Conservation (phyloP, 2,888 invertebrate genomes). For the Orthosia incerta region DNA sequence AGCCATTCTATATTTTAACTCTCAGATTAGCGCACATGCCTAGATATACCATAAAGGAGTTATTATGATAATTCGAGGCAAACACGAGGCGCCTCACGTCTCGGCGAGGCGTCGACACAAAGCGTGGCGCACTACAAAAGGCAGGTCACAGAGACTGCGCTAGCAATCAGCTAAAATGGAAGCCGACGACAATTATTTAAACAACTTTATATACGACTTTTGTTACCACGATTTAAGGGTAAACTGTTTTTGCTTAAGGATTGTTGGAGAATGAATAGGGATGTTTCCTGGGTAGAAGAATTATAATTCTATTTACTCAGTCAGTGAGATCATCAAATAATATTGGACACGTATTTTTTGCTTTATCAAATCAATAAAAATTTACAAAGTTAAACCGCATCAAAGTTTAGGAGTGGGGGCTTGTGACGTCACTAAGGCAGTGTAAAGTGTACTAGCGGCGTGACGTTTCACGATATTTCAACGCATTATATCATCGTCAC, state of each 20-base stretch:
- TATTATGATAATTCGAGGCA: constrained; percentile 53
- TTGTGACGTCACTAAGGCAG: too few species aligned
- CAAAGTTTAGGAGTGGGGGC: too few species aligned
- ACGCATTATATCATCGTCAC: too few species aligned
- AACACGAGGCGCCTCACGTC: constrained; percentile 59
- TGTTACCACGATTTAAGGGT: constrained; percentile 57
- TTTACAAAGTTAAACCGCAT: too few species aligned
- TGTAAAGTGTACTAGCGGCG: too few species aligned
- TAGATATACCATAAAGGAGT: constrained; percentile 30
- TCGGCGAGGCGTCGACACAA: constrained; percentile 67
- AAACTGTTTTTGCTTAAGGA: constrained; percentile 47
- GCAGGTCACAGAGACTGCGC: constrained; percentile 68
- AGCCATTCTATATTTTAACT: constrained; percentile 12
- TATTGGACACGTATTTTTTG: too few species aligned
- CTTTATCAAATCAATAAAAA: too few species aligned
- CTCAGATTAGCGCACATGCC: constrained; percentile 10
- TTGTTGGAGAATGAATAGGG: neutral
- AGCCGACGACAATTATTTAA: constrained; percentile 69
- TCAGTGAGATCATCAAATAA: too few species aligned
- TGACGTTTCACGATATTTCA: too few species aligned
- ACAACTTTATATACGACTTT: constrained; percentile 67
- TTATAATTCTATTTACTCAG: too few species aligned
- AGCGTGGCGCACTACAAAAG: constrained; percentile 70
- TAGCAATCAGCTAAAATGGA: constrained; percentile 82
- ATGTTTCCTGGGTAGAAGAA: too few species aligned